Evolutionary conservation across 2,113 vertebrate genomes (phyloP).

Genomic region (Alosa alosa): DNA sequence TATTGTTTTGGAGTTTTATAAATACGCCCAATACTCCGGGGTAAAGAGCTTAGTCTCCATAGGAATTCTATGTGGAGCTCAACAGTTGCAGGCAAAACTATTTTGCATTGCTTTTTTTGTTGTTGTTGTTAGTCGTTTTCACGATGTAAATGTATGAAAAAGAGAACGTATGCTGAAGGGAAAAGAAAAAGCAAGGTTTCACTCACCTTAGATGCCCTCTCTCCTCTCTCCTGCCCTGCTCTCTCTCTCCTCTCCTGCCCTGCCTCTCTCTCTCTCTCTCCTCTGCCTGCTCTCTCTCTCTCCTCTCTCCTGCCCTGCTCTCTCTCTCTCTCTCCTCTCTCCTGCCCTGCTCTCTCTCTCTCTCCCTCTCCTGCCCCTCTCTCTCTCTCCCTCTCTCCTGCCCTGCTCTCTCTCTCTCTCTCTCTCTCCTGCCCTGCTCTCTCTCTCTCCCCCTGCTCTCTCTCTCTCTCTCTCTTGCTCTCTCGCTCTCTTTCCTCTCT

Average conservation of each 20-base stretch:
- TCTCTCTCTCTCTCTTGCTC: not conserved
- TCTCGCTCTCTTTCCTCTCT: not conserved
- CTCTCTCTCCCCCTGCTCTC: not conserved
- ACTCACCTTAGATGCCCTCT: constrained; percentile 20
- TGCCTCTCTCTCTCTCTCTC: not conserved
- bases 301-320: constrained; percentile 11
- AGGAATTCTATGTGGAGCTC: not conserved
- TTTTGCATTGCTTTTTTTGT: not conserved
- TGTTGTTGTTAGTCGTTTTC: not conserved
- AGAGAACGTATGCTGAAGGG: not conserved
- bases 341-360: not conserved
- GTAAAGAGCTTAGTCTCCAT: not conserved
- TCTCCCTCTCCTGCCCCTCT: not conserved
- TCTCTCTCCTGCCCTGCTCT: constrained; percentile 11
- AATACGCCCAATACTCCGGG: not conserved
- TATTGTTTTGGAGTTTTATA: not conserved
- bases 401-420: not conserved
- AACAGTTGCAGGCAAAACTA: not conserved
- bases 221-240: constrained; percentile 13
- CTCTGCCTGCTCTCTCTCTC: no score
- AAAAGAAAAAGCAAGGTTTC: not conserved
- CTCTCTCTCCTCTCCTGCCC: not conserved
- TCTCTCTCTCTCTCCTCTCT: not conserved
- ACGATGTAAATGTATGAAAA: not conserved
- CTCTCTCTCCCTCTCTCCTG: not conserved